Conservation (phyloP, 2,888 invertebrate species). For the Lymantria dispar region DNA sequence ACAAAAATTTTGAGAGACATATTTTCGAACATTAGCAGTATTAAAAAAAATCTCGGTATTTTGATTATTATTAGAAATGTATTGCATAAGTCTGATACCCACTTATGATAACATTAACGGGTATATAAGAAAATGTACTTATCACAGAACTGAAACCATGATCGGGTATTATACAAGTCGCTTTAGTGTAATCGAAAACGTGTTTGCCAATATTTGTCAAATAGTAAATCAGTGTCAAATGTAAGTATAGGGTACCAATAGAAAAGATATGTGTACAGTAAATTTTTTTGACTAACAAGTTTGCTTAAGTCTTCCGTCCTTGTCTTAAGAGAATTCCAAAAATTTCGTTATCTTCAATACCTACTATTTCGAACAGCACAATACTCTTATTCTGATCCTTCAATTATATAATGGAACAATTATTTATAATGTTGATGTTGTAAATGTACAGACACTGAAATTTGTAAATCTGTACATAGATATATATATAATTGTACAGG, state of each 20-base stretch:
- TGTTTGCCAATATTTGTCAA: conserved; percentile 54
- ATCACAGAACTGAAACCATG: conserved; percentile 49
- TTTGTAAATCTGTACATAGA: conserved; percentile 67
- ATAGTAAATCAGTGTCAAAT: conserved; percentile 71
- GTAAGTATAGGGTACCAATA: conserved; percentile 74
- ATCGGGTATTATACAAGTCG: conserved; percentile 50
- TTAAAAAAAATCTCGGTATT: conserved; percentile 65
- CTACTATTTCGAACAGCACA: conserved; percentile 26
- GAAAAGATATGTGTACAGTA: conserved; percentile 53
- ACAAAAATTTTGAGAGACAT: conserved; percentile 76
- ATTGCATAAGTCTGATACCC: conserved; percentile 67
- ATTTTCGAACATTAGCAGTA: conserved; percentile 77
- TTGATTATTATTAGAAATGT: conserved; percentile 60
- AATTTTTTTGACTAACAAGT: conserved; percentile 51
- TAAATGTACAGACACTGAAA: conserved; percentile 49
- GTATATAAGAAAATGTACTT: conserved; percentile 33
- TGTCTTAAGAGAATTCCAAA: conserved; percentile 53
- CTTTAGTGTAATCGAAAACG: conserved; percentile 47
- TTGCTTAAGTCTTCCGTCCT: conserved; percentile 80
- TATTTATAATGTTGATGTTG: conserved; percentile 44
- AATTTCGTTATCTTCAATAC: conserved; percentile 35
- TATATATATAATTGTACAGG: conserved; percentile 73
- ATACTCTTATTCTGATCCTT: conserved; percentile 32
- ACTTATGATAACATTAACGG: conserved; percentile 50
- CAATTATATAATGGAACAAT: conserved; percentile 47